Base-by-base conservation (phyloP, 2,797 vertebrate species). In the Monodelphis domestica region DNA sequence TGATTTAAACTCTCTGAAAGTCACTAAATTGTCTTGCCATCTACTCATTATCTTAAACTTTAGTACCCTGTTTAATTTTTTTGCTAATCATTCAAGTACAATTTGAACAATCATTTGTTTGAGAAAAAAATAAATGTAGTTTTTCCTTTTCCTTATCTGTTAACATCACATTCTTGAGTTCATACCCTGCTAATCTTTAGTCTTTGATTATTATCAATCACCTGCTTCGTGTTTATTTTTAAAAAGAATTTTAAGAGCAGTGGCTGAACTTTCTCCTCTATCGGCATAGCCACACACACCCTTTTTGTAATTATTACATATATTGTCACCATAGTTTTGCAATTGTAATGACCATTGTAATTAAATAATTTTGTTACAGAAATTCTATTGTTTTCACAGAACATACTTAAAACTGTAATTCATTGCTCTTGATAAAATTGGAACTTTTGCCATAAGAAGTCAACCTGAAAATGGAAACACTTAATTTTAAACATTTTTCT, bases 301-400 rank as follows among this genome's bases (percentile, higher is more conserved):
- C 24, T 84, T 84, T 90, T 92, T 78, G 59, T 92, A 59, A 9
- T 57, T 88, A 51, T 29, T 56, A 45, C 2, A 1, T 56, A 12
- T 63, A n/a, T 88, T 17, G 9, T 53, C 30, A 3, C 45, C 50
- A 88, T 54, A 6, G 0, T 30, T 50, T 21, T 93, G 52, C 0
- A 84, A 54, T 55, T 57, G 91, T 54, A 6, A 87, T 51, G 50
- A 21, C 38, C 88, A 87, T 33, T 93, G 21, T 55, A 54, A 4
- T 54, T 63, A 91, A 50, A n/a, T 38, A 92, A 84, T 90, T 89
- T 54, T 91, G 9, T 84, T 84, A 45, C 26, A 24, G 45, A 95
- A 90, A 38, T 90, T 30, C 53, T 78, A 6, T 88, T 88, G 59
- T 45, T 90, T 51, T 59, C 57, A 57, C 2, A 30, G 28, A 56